Evolutionary conservation across 1,140 invertebrate species (phyloP), one percentile per base, ranked within the genome.

Genomic region (Gonioctena quinquepunctata): DNA sequence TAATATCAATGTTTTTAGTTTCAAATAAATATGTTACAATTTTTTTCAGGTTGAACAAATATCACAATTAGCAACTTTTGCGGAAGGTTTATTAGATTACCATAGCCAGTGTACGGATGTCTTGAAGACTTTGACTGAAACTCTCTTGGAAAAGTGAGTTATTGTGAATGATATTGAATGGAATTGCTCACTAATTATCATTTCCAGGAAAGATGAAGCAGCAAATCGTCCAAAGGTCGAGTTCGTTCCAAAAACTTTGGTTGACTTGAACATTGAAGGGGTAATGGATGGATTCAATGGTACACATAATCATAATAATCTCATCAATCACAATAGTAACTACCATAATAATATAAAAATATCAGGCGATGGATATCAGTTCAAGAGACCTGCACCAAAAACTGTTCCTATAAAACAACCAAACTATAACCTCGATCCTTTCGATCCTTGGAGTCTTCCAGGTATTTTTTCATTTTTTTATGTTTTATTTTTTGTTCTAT

Each of bases 41-140:
- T 11, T 64, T 42, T 77, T 76, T 81, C 79, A 97, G 95, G 90
- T 97, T 48, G 97, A 99, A 85, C 97, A 99, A 88, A 94, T 99
- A 63, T 96, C 96, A 67, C 97, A 99, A 85, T 86, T 99, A 77
- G 90, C 92, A 66, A 96, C 96, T 74, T 97, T 99, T 84, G 92
- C 96, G 33, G 96, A 99, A 83, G 94, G 92, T 73, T 89, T 99
- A 3, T 86, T 96, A 76, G 96, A 99, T 77, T 99, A 99, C 85
- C 97, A 99, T 84, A 92, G 94, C 79, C 96, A 98, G 83, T 98
- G 96, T 83, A 92, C 92, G 25, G 95, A 97, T 79, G 92, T 98
- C 74, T 86, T 99, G 48, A 92, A 92, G 80, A 86, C 88, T 70
- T 87, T 99, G 60, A 90, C 92, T 56, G 93, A 95, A 82, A 94